Base-by-base conservation (phyloP, 37 sponge, comb jelly and placozoan genomes). In the Bolinopsis microptera region DNA sequence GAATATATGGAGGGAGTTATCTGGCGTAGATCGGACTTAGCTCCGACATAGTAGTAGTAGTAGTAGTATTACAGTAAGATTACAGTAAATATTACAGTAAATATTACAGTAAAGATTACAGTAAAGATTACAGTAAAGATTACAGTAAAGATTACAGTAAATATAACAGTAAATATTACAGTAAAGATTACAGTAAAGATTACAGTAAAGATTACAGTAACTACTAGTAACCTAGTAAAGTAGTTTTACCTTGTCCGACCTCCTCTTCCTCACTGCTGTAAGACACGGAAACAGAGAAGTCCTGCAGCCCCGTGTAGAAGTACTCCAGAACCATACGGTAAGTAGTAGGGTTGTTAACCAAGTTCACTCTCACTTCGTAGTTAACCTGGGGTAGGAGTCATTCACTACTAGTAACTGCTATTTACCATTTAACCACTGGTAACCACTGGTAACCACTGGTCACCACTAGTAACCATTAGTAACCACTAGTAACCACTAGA, bases 271-370 rank as follows among this genome's bases (percentile, higher is more conserved):
- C 28, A 30, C 39, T 40, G 61, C 26, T 86, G 61, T 39, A 86
- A 25, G 34, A 28, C 9, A 86, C 90, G 61, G 22, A 24, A 13
- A 86, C 90, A 41, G n/a, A 27, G 61, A 86, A 48, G 30, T 86
- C 90, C 48, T 86, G 30, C 27, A 86, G 48, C 3, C 90, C 90
- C 0, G 90, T 24, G 61, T 86, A 86, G 90, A 86, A 86, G 30
- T 86, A 86, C 90, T 86, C 90, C 26, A 86, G 13, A n/a, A 86
- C 30, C 34, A 86, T 34, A 2, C 90, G 90, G 61, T 86, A 86
- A 27, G 32, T 39, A 28, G 13, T 41, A 48, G 90, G 90, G 41
- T 39, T 41, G 21, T 30, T 35, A 22, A 80, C 3, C 8, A 80
- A 37, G 38, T 2, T 2, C 8, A 80, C 36, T 2, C 82, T 27